These are phyloP conservation scores for Nycticorax nycticorax DNA, from an alignment of 2,113 vertebrate species.

Conservation along the genomic window DNA sequence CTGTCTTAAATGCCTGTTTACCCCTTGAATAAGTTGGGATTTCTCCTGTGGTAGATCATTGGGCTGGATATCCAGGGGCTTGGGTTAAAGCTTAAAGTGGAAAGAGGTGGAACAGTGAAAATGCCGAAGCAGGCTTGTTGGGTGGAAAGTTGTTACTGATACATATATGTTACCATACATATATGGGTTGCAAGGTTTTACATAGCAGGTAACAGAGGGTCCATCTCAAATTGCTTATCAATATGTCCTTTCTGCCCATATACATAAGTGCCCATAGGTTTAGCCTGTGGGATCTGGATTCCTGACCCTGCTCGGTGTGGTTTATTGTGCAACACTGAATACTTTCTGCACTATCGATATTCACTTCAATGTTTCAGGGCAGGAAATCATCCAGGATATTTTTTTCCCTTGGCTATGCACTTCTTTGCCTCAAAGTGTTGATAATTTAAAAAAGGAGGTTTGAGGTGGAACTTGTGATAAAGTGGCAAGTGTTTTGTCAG, in stretches of 20 bases:
- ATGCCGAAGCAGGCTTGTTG: not conserved
- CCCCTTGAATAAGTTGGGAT: not conserved
- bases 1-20: not conserved
- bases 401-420: not conserved
- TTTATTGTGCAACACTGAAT: not conserved
- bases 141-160: not conserved
- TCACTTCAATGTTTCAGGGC: not conserved
- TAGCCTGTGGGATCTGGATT: not conserved
- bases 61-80: not conserved
- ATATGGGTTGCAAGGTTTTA: not conserved
- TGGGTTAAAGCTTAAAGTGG: not conserved
- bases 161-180: no score
- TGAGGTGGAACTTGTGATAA: not conserved
- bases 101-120: not conserved
- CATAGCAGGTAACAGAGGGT: not conserved
- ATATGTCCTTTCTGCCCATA: accelerated
- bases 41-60: not conserved
- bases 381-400: not conserved
- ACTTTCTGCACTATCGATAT: not conserved
- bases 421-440: not conserved
- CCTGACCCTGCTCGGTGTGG: not conserved
- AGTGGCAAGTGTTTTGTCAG: not conserved
- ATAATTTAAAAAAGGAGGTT: not conserved
- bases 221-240: not conserved
- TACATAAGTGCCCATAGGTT: not conserved